A percentile compares a stretch with the other conserved stretches of the same genome.
phyloP scores from a whole-genome alignment of 2,888 invertebrate genomes.

The Microplitis manilae region DNA sequence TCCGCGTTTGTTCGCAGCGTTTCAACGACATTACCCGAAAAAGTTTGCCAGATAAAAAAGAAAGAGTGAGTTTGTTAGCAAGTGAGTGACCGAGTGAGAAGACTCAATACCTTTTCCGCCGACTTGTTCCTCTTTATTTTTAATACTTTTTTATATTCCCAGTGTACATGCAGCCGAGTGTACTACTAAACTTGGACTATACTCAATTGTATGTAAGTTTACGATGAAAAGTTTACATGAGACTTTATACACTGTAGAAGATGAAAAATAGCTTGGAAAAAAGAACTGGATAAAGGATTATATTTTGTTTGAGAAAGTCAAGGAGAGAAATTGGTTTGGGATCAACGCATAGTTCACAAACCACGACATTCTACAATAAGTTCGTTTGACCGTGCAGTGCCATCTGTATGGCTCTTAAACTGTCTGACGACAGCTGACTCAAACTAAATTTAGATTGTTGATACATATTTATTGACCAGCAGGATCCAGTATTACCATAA shows the following conservation, averaged over 20 bases:
- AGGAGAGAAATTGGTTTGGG: neutral
- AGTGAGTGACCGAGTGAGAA: neutral
- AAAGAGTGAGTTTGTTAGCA: slow-evolving; percentile 12
- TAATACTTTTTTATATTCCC: neutral
- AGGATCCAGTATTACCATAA: neutral
- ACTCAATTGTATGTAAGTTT: slow-evolving; percentile 20
- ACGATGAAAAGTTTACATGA: slow-evolving; percentile 16
- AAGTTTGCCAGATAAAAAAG: slow-evolving; percentile 10
- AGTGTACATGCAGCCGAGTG: neutral
- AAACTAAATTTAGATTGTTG: neutral
- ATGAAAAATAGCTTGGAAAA: neutral
- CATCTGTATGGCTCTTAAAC: neutral
- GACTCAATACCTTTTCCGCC: neutral
- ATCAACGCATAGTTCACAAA: neutral
- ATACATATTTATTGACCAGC: neutral
- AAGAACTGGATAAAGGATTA: neutral
- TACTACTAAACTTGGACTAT: slow-evolving; percentile 1
- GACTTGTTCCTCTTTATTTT: neutral
- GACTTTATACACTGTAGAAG: slow-evolving; percentile 17
- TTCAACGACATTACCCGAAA: slow-evolving; percentile 18
- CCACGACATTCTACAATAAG: neutral
- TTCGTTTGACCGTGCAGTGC: neutral
- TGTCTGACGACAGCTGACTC: neutral
- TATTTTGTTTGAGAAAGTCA: neutral
- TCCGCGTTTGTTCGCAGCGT: slow-evolving; percentile 22